Evolutionary conservation across 2,113 vertebrate genomes (phyloP), one percentile per base, ranked within the genome.

Genomic region (Arvicanthis niloticus): DNA sequence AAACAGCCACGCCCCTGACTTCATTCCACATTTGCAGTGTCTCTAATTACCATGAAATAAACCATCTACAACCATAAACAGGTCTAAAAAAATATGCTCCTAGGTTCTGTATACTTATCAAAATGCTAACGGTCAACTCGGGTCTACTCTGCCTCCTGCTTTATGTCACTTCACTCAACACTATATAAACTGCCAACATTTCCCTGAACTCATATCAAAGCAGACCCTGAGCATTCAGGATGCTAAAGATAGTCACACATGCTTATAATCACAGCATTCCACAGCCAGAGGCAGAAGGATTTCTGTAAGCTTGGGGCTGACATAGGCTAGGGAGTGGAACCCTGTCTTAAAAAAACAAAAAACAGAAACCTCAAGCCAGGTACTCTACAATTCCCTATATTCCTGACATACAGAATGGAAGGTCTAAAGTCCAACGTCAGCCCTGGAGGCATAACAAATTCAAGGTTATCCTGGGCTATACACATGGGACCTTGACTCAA

Each of bases 91-190:
- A 86, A 48, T 26, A 5, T 62, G 19, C 40, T 87, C 87, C 65
- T 51, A 73, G 45, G 45, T 60, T 56, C 31, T 24, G 10, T 48
- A 17, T 40, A 40, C 86, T 19, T 73, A 73, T 68, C 84, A 88
- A 91, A 78, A 91, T 80, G 89, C 56, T 78, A 81, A 68, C 51
- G 34, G 81, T 78, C 87, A 95, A 62, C 65, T 15, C 6, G 37
- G 15, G 60, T 37, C 21, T 62, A 21, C 29, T 34, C 22, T 7
- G 9, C 13, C 4, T 21, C 40, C 45, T 4, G 37, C 5, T 45
- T 67, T 7, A 58, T 37, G 31, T 12, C 73, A 70, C 67, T 95
- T 80, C 81, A 72, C 40, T 31, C 6, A 60, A 86, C 37, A 65
- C 8, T 48, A 37, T 0, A 81, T 15, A 51, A 60, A 62, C 3